These are phyloP conservation scores for Globia sparganii DNA, from an alignment of 2,888 invertebrate species.

Conservation along the genomic window DNA sequence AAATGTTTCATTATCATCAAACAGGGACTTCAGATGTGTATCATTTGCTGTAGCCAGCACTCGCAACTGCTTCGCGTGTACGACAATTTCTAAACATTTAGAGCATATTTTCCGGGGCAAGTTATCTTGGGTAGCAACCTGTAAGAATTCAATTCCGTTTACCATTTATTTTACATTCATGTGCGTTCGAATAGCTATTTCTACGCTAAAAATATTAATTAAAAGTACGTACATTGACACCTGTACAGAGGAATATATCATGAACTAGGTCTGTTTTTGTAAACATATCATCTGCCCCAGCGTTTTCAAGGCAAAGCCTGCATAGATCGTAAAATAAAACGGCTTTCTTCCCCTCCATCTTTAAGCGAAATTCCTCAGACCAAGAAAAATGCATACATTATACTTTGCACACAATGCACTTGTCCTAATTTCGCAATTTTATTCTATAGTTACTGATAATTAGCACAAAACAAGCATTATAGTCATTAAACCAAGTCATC, in stretches of 20 bases:
- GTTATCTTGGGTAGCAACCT: constrained; percentile 71
- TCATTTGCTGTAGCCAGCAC: constrained; percentile 74
- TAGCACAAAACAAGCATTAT: background rate
- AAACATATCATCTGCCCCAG: constrained; percentile 70
- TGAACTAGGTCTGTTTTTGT: constrained; percentile 63
- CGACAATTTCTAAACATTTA: constrained; percentile 73
- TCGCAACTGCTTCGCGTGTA: constrained; percentile 71
- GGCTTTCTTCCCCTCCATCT: constrained; percentile 59
- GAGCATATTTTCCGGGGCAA: constrained; percentile 79
- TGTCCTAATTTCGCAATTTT: background rate
- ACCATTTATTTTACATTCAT: background rate
- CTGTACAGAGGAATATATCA: constrained; percentile 72
- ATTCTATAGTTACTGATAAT: background rate
- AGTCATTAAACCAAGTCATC: background rate
- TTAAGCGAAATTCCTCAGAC: background rate
- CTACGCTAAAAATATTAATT: background rate
- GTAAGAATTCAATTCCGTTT: constrained; percentile 23
- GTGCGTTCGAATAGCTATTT: background rate
- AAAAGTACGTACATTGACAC: constrained; percentile 70
- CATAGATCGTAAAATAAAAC: constrained; percentile 72
- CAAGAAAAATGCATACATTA: background rate
- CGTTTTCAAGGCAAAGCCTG: constrained; percentile 75
- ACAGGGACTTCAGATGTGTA: constrained; percentile 69
- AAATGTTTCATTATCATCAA: constrained; percentile 55
- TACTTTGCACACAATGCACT: background rate